Conservation (phyloP, 1,140 invertebrate species). For the Drosophila bifasciata region DNA sequence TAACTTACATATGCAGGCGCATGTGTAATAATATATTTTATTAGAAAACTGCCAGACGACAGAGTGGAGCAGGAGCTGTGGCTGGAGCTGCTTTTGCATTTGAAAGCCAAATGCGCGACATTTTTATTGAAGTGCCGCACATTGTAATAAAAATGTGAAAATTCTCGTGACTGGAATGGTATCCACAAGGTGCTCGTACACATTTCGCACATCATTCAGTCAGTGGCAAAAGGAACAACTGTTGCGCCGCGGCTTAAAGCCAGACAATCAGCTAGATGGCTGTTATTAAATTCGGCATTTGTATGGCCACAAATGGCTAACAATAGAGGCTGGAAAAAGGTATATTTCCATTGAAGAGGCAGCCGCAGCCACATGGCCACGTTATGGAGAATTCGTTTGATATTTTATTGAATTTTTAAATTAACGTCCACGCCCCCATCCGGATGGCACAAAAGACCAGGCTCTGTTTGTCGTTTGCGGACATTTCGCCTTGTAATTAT, state of each 20-base stretch:
- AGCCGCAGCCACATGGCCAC: slow-evolving; percentile 26
- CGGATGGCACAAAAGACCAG: slow-evolving; percentile 19
- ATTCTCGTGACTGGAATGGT: slow-evolving; percentile 17
- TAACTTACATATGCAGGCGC: slow-evolving; percentile 52
- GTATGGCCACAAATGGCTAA: slow-evolving; percentile 17
- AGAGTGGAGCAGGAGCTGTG: not conserved
- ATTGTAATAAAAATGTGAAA: slow-evolving; percentile 61
- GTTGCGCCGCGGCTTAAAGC: slow-evolving; percentile 24
- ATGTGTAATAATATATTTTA: slow-evolving; percentile 57
- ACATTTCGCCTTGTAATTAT: slow-evolving; percentile 24
- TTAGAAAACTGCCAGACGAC: slow-evolving; percentile 33
- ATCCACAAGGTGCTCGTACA: slow-evolving; percentile 49
- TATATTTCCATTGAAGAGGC: slow-evolving; percentile 1
- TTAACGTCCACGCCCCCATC: slow-evolving; percentile 24
- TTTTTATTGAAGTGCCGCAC: slow-evolving; percentile 51
- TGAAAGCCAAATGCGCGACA: slow-evolving; percentile 48
- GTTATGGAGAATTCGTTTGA: slow-evolving; percentile 29
- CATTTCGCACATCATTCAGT: slow-evolving; percentile 55
- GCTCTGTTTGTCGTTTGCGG: slow-evolving; percentile 7
- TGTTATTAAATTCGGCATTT: too few species aligned
- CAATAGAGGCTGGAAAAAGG: slow-evolving; percentile 23
- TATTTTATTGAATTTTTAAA: slow-evolving; percentile 56
- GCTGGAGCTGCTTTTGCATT: slow-evolving; percentile 36
- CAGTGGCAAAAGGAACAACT: slow-evolving; percentile 35
- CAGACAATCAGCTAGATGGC: too few species aligned